These are phyloP conservation scores for Athrips mouffetella DNA, from an alignment of 2,888 invertebrate genomes.

Conservation along the genomic window DNA sequence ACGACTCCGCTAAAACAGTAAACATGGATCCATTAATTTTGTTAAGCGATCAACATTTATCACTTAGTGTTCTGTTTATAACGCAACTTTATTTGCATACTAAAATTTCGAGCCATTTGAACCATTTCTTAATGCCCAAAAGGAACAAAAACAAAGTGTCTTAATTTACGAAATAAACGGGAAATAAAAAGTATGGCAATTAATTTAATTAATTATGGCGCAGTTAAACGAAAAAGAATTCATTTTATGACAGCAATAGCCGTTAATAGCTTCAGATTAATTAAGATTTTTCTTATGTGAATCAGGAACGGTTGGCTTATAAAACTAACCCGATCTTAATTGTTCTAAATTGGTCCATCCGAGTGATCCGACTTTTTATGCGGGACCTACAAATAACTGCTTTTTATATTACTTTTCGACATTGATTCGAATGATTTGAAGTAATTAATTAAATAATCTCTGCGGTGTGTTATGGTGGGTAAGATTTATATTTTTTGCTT, in stretches of 20 bases:
- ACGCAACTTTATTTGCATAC: not conserved
- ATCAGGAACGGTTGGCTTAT: not conserved
- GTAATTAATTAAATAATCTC: no score
- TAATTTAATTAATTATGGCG: constrained; percentile 4
- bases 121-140: not conserved
- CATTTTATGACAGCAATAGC: constrained; percentile 7
- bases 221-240: not conserved
- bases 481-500: no score
- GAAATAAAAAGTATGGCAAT: not conserved
- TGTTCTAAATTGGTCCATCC: constrained; percentile 22
- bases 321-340: constrained; percentile 14
- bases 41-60: constrained; percentile 2
- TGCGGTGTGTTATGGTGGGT: no score
- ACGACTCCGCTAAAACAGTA: constrained; percentile 5
- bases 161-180: not conserved
- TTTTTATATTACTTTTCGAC: not conserved
- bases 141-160: not conserved
- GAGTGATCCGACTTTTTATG: constrained; percentile 19
- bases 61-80: not conserved
- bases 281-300: not conserved
- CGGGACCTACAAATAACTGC: not conserved
- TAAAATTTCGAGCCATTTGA: not conserved
- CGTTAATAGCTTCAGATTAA: constrained; percentile 3
- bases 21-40: not conserved
- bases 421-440: no score